Evolutionary conservation across 2,113 vertebrate species (phyloP), one percentile per base, ranked within the genome.

Genomic region (Saccopteryx bilineata): DNA sequence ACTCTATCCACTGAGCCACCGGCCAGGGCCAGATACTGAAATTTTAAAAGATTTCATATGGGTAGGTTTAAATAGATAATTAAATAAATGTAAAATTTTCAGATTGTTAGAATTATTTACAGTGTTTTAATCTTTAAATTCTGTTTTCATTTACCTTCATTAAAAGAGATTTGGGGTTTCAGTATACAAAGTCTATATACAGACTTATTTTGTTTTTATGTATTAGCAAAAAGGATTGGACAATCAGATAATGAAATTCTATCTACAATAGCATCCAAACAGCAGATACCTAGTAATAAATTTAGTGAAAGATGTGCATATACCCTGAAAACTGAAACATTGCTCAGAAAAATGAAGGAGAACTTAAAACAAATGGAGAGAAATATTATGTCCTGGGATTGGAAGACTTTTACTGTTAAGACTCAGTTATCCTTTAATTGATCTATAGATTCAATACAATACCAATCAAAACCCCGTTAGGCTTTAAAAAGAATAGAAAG

Each of bases 11-110:
- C 39, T 39, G 39, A 39, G 39, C 39, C 39, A 39, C 39, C 39
- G 39, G 39, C 3, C 39, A 39, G 39, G 39, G 39, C 39, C 31
- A 89, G 80, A 86, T n/a, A 65, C 15, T 31, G 39, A 88, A 46
- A 75, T n/a, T 78, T 54, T 21, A 79, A 87, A 91, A 80, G 66
- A 92, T 61, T 79, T 88, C 39, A 94, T 46, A n/a, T 21, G 48
- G 11, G 21, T 31, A 12, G 63, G 15, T 87, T 95, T 80, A 69
- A 76, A 91, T 54, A 93, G 26, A 28, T 76, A 9, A 79, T 94
- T 9, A 81, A 74, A 79, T n/a, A 69, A 82, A n/a, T 66, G 28
- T 24, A 63, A 71, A 68, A 31, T 84, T 78, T 94, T 80, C 24
- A 91, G 50, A 6, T 24, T 86, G 81, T 56, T 48, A 24, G 48